Percentiles rank a stretch among this genome's conserved stretches.
Conservation (phyloP, 1,140 invertebrate species). For the Idris sp. region DNA sequence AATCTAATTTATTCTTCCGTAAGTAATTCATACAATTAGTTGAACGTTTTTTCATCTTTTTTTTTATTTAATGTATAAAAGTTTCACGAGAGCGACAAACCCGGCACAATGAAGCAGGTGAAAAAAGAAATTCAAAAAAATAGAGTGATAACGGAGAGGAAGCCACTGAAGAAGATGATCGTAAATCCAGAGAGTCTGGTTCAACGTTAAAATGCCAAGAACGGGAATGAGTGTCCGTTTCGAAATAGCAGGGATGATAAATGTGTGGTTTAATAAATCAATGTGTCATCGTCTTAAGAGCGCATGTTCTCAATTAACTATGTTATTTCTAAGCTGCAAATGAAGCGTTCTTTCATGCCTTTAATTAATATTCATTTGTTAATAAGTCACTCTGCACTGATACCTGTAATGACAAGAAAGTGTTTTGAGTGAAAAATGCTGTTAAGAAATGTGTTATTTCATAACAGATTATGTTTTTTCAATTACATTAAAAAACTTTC, state of each 20-base stretch:
- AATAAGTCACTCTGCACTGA: constrained; percentile 35
- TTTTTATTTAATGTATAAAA: constrained; percentile 36
- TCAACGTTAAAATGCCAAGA: constrained; percentile 60
- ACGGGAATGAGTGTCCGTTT: constrained; percentile 54
- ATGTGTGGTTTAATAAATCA: constrained; percentile 62
- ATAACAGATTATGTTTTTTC: no score
- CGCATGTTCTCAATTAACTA: constrained; percentile 50
- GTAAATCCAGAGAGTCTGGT: constrained; percentile 56
- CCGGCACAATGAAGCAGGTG: constrained; percentile 50
- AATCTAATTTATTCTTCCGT: constrained; percentile 44
- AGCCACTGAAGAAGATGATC: constrained; percentile 59
- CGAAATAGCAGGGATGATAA: constrained; percentile 52
- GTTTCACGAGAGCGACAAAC: constrained; percentile 52
- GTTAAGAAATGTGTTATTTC: constrained; percentile 7
- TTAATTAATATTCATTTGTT: constrained; percentile 59
- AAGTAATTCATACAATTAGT: constrained; percentile 53
- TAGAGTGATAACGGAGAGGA: constrained; percentile 35
- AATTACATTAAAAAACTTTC: no score
- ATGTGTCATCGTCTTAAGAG: constrained; percentile 57
- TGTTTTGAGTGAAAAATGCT: constrained; percentile 18
- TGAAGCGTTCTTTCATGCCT: constrained; percentile 47
- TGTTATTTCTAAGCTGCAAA: constrained; percentile 56
- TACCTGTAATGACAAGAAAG: constrained; percentile 12
- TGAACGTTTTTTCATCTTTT: constrained; percentile 43
- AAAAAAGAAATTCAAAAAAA: constrained; percentile 50